phyloP scores from a whole-genome alignment of 2,113 vertebrate genomes.

The Tachysurus vachellii region DNA sequence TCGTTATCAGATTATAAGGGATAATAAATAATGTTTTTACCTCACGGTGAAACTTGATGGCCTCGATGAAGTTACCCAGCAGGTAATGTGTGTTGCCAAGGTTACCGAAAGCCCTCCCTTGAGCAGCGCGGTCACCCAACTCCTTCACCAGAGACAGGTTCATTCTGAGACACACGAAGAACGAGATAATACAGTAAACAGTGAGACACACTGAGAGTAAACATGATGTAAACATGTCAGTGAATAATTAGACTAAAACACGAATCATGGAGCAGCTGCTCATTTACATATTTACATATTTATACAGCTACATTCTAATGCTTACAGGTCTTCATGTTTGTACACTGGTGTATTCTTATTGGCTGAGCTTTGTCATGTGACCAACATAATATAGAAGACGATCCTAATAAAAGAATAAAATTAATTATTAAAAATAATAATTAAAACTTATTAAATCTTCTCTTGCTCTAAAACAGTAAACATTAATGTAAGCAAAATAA shows the following conservation, averaged over 20 bases:
- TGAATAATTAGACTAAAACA: neutral
- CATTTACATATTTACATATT: neutral
- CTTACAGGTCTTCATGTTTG: neutral
- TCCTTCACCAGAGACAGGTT: constrained; percentile 94
- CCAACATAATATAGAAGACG: neutral
- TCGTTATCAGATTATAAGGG: neutral
- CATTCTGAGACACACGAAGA: constrained; percentile 74
- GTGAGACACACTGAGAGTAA: neutral
- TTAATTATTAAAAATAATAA: no score
- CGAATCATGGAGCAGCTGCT: neutral
- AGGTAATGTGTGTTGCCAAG: constrained; percentile 96
- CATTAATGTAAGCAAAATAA: no score
- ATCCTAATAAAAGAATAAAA: neutral
- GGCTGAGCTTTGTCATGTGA: neutral
- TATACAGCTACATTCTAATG: neutral
- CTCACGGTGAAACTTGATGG: constrained; percentile 92
- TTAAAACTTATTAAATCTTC: no score
- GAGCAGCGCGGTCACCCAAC: constrained; percentile 89
- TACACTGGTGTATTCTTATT: neutral
- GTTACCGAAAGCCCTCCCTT: constrained; percentile 93
- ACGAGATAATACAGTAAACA: neutral
- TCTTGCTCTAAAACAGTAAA: no score
- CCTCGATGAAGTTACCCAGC: constrained; percentile 90
- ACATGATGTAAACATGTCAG: neutral
- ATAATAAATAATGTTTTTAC: constrained; percentile 65